Percentiles rank a stretch among this genome's conserved stretches.
phyloP scores from a whole-genome alignment of 2,113 vertebrate species.

The Callaeas wilsoni region DNA sequence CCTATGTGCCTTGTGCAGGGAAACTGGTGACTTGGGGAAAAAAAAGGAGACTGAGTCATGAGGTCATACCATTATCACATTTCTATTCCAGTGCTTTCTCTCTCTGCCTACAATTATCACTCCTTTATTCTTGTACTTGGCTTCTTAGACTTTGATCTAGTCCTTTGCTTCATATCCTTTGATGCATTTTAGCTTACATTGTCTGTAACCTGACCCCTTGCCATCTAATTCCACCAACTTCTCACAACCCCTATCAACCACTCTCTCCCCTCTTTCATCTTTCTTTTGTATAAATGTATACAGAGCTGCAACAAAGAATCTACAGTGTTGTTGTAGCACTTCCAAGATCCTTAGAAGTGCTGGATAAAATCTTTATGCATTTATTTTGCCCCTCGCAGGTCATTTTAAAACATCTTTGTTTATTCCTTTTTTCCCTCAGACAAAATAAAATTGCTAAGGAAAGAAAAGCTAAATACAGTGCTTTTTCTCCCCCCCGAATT shows the following conservation, averaged over 20 bases:
- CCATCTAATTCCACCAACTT: slow-evolving; percentile 58
- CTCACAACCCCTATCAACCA: slow-evolving; percentile 53
- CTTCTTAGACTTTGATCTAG: slow-evolving; percentile 67
- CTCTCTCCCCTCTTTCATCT: slow-evolving; percentile 63
- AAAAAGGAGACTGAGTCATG: neutral
- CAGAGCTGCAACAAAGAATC: slow-evolving; percentile 61
- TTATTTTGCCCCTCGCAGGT: neutral
- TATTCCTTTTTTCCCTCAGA: neutral
- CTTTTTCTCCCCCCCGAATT: rapidly evolving
- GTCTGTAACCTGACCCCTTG: slow-evolving; percentile 67
- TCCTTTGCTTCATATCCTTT: slow-evolving; percentile 60
- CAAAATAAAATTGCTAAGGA: neutral
- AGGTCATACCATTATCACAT: slow-evolving; percentile 59
- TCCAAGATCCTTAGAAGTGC: slow-evolving; percentile 41
- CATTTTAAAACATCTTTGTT: slow-evolving; percentile 11
- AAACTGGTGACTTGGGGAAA: neutral
- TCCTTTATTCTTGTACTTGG: slow-evolving; percentile 61
- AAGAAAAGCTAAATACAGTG: neutral
- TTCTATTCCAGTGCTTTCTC: slow-evolving; percentile 61
- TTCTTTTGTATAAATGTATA: slow-evolving; percentile 64
- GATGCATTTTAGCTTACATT: slow-evolving; percentile 68
- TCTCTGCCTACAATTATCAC: slow-evolving; percentile 54
- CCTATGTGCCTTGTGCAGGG: neutral
- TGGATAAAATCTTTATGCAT: slow-evolving; percentile 27
- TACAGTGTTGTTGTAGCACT: slow-evolving; percentile 55